phyloP scores from a whole-genome alignment of 2,797 vertebrate species.

The Microctenopoma lineatum region DNA sequence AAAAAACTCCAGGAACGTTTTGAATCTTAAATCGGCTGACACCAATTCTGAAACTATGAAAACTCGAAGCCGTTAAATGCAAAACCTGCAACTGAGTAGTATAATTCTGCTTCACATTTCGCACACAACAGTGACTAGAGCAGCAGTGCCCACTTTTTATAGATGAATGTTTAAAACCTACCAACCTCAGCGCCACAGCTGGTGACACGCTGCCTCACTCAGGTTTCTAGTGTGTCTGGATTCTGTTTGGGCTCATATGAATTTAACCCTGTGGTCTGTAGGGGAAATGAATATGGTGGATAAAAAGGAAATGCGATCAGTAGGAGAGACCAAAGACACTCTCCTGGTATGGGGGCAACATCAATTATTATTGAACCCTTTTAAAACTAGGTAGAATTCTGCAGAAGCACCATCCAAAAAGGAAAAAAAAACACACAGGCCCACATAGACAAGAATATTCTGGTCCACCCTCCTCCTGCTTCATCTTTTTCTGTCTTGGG shows the following conservation, averaged over 20 bases:
- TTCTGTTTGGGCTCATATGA: conserved; percentile 59
- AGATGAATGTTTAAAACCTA: conserved; percentile 68
- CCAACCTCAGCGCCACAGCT: conserved; percentile 45
- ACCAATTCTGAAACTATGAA: background rate
- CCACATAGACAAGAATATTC: conserved; percentile 39
- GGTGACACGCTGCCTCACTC: conserved; percentile 57
- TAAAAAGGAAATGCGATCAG: conserved; percentile 57
- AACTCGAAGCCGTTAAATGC: background rate
- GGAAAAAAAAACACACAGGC: conserved; percentile 11
- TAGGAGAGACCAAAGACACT: conserved; percentile 33
- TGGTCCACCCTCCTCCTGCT: conserved; percentile 47
- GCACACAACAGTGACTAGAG: conserved; percentile 25
- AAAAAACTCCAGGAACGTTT: too few species aligned
- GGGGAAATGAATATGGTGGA: conserved; percentile 37
- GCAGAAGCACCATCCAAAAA: conserved; percentile 19
- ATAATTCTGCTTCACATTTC: conserved; percentile 32
- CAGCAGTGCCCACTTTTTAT: conserved; percentile 27
- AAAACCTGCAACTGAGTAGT: conserved; percentile 1
- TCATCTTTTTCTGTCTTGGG: conserved; percentile 54
- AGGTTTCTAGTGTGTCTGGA: conserved; percentile 58
- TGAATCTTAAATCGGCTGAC: too few species aligned
- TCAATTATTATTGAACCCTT: conserved; percentile 45
- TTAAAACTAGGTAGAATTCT: conserved; percentile 44
- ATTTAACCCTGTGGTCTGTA: conserved; percentile 53
- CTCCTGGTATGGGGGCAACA: conserved; percentile 13